Conservation (phyloP, 2,797 vertebrate genomes). For the Labroides dimidiatus region DNA sequence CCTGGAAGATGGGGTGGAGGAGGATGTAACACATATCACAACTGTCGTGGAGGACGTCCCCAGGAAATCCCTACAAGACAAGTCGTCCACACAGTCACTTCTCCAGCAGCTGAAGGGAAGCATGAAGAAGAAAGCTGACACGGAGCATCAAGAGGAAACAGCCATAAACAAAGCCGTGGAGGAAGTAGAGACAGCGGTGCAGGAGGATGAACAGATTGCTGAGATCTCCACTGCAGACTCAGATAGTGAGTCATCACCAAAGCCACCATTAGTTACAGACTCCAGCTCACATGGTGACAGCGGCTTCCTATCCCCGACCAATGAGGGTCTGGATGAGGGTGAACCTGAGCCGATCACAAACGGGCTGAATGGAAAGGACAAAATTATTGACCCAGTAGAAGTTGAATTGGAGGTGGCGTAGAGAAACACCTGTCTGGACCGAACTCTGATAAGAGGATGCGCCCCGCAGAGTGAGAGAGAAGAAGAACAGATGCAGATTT, state of each 20-base stretch:
- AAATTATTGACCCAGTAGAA: slow-evolving; percentile 53
- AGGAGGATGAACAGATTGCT: slow-evolving; percentile 48
- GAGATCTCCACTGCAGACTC: slow-evolving; percentile 47
- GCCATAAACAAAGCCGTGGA: slow-evolving; percentile 54
- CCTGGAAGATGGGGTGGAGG: slow-evolving; percentile 66
- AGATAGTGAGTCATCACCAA: slow-evolving; percentile 25
- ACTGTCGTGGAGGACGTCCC: slow-evolving; percentile 47
- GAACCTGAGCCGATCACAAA: slow-evolving; percentile 43
- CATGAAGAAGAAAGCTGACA: slow-evolving; percentile 33
- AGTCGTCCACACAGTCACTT: slow-evolving; percentile 47
- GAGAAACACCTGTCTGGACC: slow-evolving; percentile 33
- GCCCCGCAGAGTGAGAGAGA: neutral
- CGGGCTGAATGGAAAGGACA: slow-evolving; percentile 39
- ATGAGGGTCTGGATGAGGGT: slow-evolving; percentile 45
- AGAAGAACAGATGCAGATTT: slow-evolving; percentile 15
- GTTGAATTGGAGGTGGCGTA: slow-evolving; percentile 62
- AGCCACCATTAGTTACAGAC: slow-evolving; percentile 8
- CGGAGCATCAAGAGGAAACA: slow-evolving; percentile 37
- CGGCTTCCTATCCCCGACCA: slow-evolving; percentile 70
- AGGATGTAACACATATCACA: slow-evolving; percentile 52
- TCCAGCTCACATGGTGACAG: slow-evolving; percentile 56
- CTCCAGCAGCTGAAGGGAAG: slow-evolving; percentile 53
- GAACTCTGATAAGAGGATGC: slow-evolving; percentile 53
- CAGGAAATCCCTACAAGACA: slow-evolving; percentile 48
- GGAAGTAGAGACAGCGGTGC: slow-evolving; percentile 61